Percentiles rank a stretch among this genome's conserved stretches.
These are phyloP conservation scores for Etia nguti DNA, from an alignment of 2,113 vertebrate genomes.

Conservation along the genomic window DNA sequence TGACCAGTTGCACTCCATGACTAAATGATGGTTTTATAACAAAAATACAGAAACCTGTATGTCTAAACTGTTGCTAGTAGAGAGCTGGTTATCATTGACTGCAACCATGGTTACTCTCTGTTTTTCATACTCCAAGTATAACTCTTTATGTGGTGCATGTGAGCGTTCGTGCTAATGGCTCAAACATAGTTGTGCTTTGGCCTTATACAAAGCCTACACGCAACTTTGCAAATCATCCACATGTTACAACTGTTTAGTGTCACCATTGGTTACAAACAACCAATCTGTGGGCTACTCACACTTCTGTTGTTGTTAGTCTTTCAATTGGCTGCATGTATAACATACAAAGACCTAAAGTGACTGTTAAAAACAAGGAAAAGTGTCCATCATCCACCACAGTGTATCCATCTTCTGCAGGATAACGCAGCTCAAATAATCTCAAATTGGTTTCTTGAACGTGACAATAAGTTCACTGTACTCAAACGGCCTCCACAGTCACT, in stretches of 20 bases:
- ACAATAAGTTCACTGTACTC: background rate
- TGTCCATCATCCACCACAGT: too few relatives aligned
- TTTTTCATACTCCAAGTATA: background rate
- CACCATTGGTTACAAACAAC: background rate
- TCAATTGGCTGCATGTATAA: background rate
- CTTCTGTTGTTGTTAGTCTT: background rate
- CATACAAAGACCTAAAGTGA: background rate
- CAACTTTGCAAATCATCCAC: background rate
- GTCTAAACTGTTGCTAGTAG: background rate
- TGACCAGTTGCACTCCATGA: background rate
- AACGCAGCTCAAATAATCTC: background rate
- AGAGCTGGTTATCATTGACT: background rate
- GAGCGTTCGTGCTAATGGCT: background rate
- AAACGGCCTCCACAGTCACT: background rate
- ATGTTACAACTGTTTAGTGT: background rate
- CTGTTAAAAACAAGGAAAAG: background rate
- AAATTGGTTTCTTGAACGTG: background rate
- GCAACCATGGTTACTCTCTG: background rate
- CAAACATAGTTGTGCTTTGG: background rate
- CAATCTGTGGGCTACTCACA: background rate
- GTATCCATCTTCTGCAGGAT: background rate
- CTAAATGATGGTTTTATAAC: background rate
- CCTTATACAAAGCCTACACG: background rate
- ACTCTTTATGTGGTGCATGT: background rate
- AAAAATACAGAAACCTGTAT: background rate